These are phyloP conservation scores for Parazoanthus darwini DNA, from an alignment of 92 coral and sea anemone species.

Conservation along the genomic window DNA sequence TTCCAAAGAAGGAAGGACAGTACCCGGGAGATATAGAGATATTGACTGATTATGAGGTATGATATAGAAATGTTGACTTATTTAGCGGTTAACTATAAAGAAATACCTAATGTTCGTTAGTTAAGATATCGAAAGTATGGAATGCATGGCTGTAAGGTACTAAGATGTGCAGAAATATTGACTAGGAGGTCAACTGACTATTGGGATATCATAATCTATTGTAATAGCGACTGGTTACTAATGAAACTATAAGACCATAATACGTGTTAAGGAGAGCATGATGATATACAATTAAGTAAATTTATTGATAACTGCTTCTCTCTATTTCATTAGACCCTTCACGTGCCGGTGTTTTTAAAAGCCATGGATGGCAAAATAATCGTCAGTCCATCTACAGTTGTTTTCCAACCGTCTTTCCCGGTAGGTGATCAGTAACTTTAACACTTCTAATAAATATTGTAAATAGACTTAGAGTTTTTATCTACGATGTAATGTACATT, in stretches of 20 bases:
- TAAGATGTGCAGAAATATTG: no score
- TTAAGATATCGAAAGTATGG: not conserved
- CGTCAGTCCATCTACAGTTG: slow-evolving; percentile 67
- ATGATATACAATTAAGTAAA: not conserved
- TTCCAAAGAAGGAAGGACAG: slow-evolving; percentile 81
- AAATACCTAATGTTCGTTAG: not conserved
- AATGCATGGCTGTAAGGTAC: not conserved
- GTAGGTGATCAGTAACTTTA: slow-evolving; percentile 47
- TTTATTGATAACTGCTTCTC: not conserved
- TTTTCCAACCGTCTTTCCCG: slow-evolving; percentile 87
- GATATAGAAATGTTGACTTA: not conserved
- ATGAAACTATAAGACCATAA: no score
- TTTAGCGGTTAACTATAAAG: not conserved
- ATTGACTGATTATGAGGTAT: slow-evolving; percentile 85
- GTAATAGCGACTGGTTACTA: not conserved
- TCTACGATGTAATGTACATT: no score
- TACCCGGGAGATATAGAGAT: slow-evolving; percentile 82
- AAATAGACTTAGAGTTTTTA: no score
- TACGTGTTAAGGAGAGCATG: not conserved
- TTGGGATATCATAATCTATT: no score
- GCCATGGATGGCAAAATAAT: slow-evolving; percentile 92
- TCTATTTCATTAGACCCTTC: slow-evolving; percentile 60
- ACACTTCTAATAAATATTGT: no score
- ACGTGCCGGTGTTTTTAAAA: slow-evolving; percentile 76
- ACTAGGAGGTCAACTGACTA: no score